Percentiles rank a stretch among this genome's conserved stretches.
Conservation (phyloP, 1,140 invertebrate species). For the Dinothrombium tinctorium region DNA sequence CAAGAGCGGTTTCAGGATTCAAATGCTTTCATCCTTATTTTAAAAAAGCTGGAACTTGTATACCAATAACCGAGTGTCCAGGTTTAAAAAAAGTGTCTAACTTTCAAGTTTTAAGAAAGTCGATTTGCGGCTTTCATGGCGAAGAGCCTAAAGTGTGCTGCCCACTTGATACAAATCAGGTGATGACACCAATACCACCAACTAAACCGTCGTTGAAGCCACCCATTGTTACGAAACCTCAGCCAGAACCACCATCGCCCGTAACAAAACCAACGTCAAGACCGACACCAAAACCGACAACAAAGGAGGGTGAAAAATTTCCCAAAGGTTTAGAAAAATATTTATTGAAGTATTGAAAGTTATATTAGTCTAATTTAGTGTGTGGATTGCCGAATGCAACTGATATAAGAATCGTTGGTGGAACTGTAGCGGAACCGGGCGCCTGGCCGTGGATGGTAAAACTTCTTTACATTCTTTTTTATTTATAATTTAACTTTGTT, state of each 20-base stretch:
- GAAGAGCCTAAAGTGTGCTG: conserved; percentile 12
- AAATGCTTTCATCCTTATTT: neutral
- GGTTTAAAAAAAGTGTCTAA: neutral
- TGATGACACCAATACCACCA: neutral
- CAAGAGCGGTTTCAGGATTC: neutral
- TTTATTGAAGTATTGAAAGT: neutral
- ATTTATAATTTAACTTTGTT: neutral
- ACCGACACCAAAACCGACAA: neutral
- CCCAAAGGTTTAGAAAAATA: too few species aligned
- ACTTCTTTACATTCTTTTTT: neutral
- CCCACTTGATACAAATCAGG: neutral
- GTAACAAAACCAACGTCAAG: neutral
- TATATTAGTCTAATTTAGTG: neutral
- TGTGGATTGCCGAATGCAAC: neutral
- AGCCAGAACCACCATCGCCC: neutral
- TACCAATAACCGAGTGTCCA: neutral
- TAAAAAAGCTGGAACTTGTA: neutral
- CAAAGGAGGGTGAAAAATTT: neutral
- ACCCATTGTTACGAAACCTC: neutral
- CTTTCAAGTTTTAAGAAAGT: neutral
- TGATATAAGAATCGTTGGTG: conserved; percentile 13
- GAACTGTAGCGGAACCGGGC: conserved; percentile 10
- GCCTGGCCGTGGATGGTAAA: conserved; percentile 15
- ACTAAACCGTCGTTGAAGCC: neutral
- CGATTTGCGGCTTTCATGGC: conserved; percentile 9